A percentile compares a stretch with the other conserved stretches of the same genome.
phyloP scores from a whole-genome alignment of 2,888 invertebrate genomes.

The Morpho achilles region DNA sequence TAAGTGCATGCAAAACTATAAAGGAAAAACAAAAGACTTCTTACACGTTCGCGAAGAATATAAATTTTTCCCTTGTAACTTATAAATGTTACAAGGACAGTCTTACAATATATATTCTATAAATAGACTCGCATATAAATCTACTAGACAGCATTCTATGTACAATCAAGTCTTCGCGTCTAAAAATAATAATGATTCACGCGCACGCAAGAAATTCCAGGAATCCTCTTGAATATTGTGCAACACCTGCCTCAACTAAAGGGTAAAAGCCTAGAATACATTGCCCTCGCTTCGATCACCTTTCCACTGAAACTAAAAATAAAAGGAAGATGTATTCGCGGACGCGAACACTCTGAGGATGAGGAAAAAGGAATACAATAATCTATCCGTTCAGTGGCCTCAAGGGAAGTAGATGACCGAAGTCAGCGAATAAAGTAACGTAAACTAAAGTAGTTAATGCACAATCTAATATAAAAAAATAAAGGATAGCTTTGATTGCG shows the following conservation, averaged over 20 bases:
- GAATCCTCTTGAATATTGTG: conserved; percentile 69
- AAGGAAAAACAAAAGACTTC: conserved; percentile 1
- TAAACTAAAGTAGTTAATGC: conserved; percentile 37
- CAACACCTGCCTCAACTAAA: conserved; percentile 62
- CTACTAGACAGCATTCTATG: conserved; percentile 14
- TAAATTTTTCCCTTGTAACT: conserved; percentile 2
- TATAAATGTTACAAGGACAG: conserved; percentile 13
- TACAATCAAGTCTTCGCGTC: conserved; percentile 16
- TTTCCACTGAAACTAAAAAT: conserved; percentile 68
- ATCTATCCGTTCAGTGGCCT: conserved; percentile 55
- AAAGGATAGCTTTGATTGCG: conserved; percentile 41
- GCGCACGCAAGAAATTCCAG: conserved; percentile 48
- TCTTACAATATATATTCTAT: conserved; percentile 11
- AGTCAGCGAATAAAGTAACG: conserved; percentile 38
- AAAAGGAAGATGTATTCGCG: conserved; percentile 61
- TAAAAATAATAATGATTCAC: conserved; percentile 40
- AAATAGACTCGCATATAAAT: conserved; percentile 8
- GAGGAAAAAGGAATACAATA: conserved; percentile 55
- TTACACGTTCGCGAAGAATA: conserved; percentile 2
- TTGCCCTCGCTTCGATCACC: conserved; percentile 65
- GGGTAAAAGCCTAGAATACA: conserved; percentile 68
- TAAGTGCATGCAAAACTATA: conserved; percentile 3
- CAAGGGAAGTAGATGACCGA: conserved; percentile 38
- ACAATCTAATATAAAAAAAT: conserved; percentile 49
- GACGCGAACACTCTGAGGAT: conserved; percentile 63